Conservation (phyloP, 2,113 vertebrate genomes). For the Thinocorus orbignyianus region DNA sequence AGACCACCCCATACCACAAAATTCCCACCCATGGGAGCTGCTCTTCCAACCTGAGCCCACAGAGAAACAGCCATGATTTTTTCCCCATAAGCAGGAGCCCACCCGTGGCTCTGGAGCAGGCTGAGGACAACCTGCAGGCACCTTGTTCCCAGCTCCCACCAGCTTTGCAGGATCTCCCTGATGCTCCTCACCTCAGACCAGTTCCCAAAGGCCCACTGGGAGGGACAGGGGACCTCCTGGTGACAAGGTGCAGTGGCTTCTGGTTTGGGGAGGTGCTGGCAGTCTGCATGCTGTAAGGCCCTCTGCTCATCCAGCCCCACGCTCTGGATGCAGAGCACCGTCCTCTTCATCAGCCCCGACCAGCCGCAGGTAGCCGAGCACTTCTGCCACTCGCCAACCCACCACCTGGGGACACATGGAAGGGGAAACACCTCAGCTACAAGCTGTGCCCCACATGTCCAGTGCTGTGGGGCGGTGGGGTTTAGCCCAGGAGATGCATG, state of each 20-base stretch:
- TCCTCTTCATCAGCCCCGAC: conserved; percentile 76
- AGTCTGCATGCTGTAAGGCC: conserved; percentile 76
- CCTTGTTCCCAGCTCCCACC: not conserved
- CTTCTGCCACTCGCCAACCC: conserved; percentile 88
- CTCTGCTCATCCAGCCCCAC: conserved; percentile 85
- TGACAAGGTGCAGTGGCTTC: conserved; percentile 75
- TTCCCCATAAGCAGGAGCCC: not conserved
- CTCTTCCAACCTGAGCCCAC: not conserved
- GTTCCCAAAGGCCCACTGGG: conserved; percentile 82
- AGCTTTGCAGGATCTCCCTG: fast-evolving
- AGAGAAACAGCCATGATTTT: fast-evolving
- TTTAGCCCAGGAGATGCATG: not conserved
- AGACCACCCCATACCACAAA: not conserved
- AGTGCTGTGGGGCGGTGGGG: fast-evolving
- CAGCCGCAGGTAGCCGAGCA: conserved; percentile 86
- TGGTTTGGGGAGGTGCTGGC: conserved; percentile 81
- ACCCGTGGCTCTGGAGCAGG: fast-evolving
- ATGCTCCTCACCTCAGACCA: conserved; percentile 85
- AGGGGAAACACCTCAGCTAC: fast-evolving
- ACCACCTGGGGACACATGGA: conserved; percentile 81
- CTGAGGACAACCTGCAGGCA: fast-evolving
- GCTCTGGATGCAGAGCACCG: conserved; percentile 87
- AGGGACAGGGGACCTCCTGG: conserved; percentile 80
- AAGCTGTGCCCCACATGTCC: fast-evolving
- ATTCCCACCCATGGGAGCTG: fast-evolving